These are phyloP conservation scores for Axis porcinus DNA, from an alignment of 2,113 vertebrate genomes.

Conservation along the genomic window DNA sequence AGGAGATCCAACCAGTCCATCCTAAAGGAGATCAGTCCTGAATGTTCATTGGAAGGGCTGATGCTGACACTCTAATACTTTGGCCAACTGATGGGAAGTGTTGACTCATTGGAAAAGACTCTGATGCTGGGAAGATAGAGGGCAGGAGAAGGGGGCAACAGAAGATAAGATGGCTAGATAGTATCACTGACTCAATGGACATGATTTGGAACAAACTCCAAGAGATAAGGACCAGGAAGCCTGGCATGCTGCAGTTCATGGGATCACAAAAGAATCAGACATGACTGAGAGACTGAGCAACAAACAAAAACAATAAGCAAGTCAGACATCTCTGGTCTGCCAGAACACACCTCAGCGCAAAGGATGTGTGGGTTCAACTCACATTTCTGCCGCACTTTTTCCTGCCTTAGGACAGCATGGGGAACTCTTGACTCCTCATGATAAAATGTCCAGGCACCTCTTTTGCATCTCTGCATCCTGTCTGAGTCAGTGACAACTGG, in stretches of 20 bases:
- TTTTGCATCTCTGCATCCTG: neutral
- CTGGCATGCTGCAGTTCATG: neutral
- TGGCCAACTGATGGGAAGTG: neutral
- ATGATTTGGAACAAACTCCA: neutral
- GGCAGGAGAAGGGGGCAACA: neutral
- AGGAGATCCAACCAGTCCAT: neutral
- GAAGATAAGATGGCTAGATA: neutral
- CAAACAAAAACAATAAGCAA: neutral
- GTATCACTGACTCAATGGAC: neutral
- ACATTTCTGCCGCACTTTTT: fast-evolving
- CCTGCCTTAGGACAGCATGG: neutral
- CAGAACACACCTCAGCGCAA: neutral
- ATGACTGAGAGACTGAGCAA: neutral
- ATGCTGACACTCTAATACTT: neutral
- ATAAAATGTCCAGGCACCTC: neutral
- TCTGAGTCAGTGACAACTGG: neutral
- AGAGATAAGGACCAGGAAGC: neutral
- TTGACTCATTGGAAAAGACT: neutral
- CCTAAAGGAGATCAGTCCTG: neutral
- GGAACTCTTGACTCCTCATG: neutral
- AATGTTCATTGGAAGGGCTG: neutral
- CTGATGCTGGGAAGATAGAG: neutral
- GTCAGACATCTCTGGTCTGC: neutral
- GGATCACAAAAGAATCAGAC: neutral
- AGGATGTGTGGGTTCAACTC: neutral